Percentiles rank a stretch among this genome's conserved stretches.
Conservation (phyloP, 53 echinoderm and acorn worm genomes). For the Astropecten irregularis region DNA sequence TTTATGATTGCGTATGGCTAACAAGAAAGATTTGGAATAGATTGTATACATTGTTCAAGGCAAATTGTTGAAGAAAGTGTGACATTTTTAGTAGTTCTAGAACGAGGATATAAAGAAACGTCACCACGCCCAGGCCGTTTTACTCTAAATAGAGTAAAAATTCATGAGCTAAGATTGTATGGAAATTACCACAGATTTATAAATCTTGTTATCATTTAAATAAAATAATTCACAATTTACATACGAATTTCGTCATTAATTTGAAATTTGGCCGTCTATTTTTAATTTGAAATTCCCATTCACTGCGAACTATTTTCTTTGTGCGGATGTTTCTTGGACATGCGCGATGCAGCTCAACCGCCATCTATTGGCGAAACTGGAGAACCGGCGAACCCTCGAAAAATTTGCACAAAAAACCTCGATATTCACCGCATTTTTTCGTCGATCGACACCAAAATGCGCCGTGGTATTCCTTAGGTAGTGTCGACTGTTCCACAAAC, state of each 20-base stretch:
- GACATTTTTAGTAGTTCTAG: too few relatives aligned
- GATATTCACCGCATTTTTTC: not conserved
- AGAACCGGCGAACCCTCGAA: constrained; percentile 44
- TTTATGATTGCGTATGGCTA: too few relatives aligned
- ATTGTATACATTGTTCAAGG: too few relatives aligned
- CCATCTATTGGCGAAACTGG: constrained; percentile 51
- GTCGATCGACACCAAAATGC: constrained; percentile 36
- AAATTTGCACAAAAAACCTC: constrained; percentile 5
- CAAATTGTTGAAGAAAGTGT: too few relatives aligned
- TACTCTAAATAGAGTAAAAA: constrained; percentile 27
- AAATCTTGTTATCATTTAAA: too few relatives aligned
- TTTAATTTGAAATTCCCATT: too few relatives aligned
- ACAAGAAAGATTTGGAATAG: too few relatives aligned
- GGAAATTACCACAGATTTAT: too few relatives aligned
- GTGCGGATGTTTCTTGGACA: constrained; percentile 2
- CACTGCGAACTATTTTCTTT: constrained; percentile 37
- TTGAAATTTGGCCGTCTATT: too few relatives aligned
- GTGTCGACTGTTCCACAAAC: not conserved
- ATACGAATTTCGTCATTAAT: too few relatives aligned
- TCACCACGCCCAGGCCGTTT: constrained; percentile 67
- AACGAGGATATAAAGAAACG: constrained; percentile 63
- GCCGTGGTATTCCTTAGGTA: constrained; percentile 18
- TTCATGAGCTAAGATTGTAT: not conserved
- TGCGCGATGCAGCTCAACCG: constrained; percentile 24
- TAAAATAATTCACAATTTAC: too few relatives aligned